Conservation (phyloP, 92 coral and sea anemone genomes). For the Epizoanthus stellaris region DNA sequence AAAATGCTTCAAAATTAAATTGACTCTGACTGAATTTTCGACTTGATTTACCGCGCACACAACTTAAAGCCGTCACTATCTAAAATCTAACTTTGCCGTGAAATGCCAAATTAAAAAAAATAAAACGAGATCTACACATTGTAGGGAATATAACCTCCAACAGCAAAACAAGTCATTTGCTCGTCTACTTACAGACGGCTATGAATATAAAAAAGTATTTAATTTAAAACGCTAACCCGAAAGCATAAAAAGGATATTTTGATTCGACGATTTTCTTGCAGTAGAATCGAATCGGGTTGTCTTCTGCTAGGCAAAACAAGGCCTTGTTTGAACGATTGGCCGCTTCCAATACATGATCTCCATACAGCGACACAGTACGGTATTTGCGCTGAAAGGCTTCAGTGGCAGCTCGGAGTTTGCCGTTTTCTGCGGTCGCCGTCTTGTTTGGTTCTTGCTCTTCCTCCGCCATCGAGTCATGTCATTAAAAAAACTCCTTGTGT, state of each 20-base stretch:
- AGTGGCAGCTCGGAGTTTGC: constrained; percentile 83
- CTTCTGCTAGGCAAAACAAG: constrained; percentile 80
- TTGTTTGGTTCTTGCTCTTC: constrained; percentile 58
- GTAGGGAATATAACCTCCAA: constrained; percentile 8
- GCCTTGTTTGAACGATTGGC: constrained; percentile 78
- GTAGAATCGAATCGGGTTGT: constrained; percentile 81
- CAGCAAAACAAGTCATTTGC: constrained; percentile 35
- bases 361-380: constrained; percentile 67
- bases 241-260: constrained; percentile 87
- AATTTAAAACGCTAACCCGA: constrained; percentile 19
- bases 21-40: constrained; percentile 47
- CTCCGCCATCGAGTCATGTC: constrained; percentile 83
- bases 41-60: constrained; percentile 39
- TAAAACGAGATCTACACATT: not conserved
- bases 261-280: constrained; percentile 93
- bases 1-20: constrained; percentile 42
- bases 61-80: not conserved
- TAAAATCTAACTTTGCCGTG: constrained; percentile 33
- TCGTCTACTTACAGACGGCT: constrained; percentile 35
- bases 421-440: constrained; percentile 54
- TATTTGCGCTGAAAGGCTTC: constrained; percentile 84
- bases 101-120: not conserved
- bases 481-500: constrained; percentile 9
- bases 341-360: constrained; percentile 67
- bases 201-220: constrained; percentile 29